Base-by-base conservation (phyloP, 2,888 invertebrate species). In the Latrodectus hesperus region DNA sequence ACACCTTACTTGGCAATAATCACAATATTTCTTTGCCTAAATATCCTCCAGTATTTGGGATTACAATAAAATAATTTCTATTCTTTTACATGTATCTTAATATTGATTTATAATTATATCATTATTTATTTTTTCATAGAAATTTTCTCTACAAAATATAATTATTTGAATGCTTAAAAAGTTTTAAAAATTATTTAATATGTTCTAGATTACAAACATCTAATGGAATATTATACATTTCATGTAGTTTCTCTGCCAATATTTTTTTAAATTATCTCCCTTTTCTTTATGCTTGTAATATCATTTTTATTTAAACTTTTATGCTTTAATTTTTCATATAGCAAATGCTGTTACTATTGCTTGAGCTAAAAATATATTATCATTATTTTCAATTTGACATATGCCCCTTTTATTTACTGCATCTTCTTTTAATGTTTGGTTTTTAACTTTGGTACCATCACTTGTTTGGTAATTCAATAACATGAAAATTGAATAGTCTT, bases 151-250 rank as follows among this genome's bases (percentile, higher is more conserved):
- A 60, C 38, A 22, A 53, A 74, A 74, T 55, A 53, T 55, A 22
- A 5, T 16, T 22, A 55, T 55, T 55, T 26, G 17, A 74, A 53
- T 53, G 12, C 22, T 10, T 12, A 74, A 22, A n/a, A 74, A 55
- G 14, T 16, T 55, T 22, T 22, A 52, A 22, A 53, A 73, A 53
- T 12, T 14, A 6, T 74, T 74, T 55, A 55, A 74, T 1, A 74
- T 74, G 12, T 14, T 26, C 14, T 16, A 22, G 22, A 22, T 55
- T 53, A 16, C 6, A 74, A 55, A 55, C 10, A 12, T 55, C 26
- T 55, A 55, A 55, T 17, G 73, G 26, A 74, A 55, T 74, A 55
- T n/a, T n/a, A n/a, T 16, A 55, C 12, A 55, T 22, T 74, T 74
- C 38, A 8, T 22, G 55, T 22, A 74, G 26, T 55, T 55, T 74